Base-by-base conservation (phyloP, 2,113 vertebrate species). In the Anolis sagrei region DNA sequence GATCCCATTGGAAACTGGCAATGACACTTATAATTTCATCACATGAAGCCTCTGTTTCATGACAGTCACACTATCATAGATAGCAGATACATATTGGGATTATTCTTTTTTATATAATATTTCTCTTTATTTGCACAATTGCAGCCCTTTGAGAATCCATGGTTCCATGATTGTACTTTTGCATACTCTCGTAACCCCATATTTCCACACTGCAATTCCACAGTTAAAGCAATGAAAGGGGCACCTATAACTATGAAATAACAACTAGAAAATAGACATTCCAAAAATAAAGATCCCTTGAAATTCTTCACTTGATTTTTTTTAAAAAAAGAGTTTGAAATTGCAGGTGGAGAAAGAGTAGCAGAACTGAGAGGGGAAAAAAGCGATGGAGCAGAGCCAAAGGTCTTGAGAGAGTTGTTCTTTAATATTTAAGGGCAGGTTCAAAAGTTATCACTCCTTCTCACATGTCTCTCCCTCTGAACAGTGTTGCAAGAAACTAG, bases 401-500 rank as follows among this genome's bases (percentile, higher is more conserved):
- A 2, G 3, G 11, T 86, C 39, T 9, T 82, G 75, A 83, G 19
- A 83, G 19, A 75, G 34, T 70, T 1, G 0, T 16, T 82, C 1
- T 87, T 89, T 68, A 61, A 18, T 36, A 83, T 88, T 88, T 4
- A 69, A 85, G 75, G 86, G 72, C 32, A 68, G 25, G 72, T 83
- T 89, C 85, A 89, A 64, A 86, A 62, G 48, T 68, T 82, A 32
- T 64, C 16, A n/a, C 25, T 32, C 29, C 79, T 79, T 54, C 49
- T 66, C 36, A 79, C 34, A 4, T 70, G 16, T 34, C 29, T 51
- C 13, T 82, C 29, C 0, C 0, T 61, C 23, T 61, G 75, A 72
- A 8, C 51, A 73, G 87, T 34, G 73, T 78, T 84, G 0, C 78
- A 78, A 36, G 34, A 79, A 89, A 86, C 92, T 77, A 92, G 89